A percentile compares a stretch with the other conserved stretches of the same genome.
Conservation (phyloP, 2,113 vertebrate species). For the Apeltes quadracus region DNA sequence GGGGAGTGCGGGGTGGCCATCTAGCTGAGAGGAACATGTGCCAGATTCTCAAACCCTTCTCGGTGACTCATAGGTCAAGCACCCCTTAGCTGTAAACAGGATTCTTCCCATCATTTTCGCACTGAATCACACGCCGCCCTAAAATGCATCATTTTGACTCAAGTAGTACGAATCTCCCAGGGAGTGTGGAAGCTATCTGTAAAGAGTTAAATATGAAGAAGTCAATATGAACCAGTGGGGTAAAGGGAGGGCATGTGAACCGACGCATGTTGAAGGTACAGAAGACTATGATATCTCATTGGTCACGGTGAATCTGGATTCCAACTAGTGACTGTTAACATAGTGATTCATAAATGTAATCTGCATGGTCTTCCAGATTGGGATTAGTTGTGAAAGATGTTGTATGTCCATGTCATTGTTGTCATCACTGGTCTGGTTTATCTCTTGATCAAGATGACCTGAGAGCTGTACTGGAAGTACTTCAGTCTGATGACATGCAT, state of each 20-base stretch:
- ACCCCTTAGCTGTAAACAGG: conserved; percentile 62
- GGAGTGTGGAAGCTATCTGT: conserved; percentile 15
- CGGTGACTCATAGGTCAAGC: conserved; percentile 72
- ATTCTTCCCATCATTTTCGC: conserved; percentile 64
- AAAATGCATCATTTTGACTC: conserved; percentile 36
- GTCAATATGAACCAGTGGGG: not conserved
- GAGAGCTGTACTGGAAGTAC: conserved; percentile 31
- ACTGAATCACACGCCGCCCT: conserved; percentile 54
- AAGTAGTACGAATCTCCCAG: conserved; percentile 15
- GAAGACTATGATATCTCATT: conserved; percentile 1
- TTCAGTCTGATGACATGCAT: not conserved
- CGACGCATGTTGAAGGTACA: conserved; percentile 1
- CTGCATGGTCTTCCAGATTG: not conserved
- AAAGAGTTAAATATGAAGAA: not conserved
- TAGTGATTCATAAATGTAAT: conserved; percentile 13
- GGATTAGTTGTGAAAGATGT: conserved; percentile 40
- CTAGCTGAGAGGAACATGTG: conserved; percentile 35
- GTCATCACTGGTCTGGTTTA: conserved; percentile 52
- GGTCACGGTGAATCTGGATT: conserved; percentile 13
- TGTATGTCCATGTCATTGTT: conserved; percentile 20
- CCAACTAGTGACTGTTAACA: conserved; percentile 16
- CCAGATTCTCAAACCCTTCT: conserved; percentile 61
- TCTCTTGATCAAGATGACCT: conserved; percentile 45
- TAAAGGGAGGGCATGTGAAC: conserved; percentile 10
- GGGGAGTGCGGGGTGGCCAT: conserved; percentile 49